Conservation (phyloP, 2,888 invertebrate species). For the Euplexia lucipara region DNA sequence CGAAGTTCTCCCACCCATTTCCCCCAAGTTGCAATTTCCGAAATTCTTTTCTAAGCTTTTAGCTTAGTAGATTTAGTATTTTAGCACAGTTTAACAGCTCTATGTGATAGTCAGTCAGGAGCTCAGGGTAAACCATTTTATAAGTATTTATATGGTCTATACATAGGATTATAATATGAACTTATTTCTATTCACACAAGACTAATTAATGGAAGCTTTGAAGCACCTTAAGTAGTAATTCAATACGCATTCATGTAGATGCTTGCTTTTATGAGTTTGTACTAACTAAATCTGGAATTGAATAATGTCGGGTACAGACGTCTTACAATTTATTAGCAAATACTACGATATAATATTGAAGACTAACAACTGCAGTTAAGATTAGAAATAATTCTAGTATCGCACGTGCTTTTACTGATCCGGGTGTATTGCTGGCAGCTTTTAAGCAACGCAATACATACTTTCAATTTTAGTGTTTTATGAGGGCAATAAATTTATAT, state of each 20-base stretch:
- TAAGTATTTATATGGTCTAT: too few relatives aligned
- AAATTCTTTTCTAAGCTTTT: too few relatives aligned
- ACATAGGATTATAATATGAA: not conserved
- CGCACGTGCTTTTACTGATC: not conserved
- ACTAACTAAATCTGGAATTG: not conserved
- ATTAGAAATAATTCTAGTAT: constrained; percentile 21
- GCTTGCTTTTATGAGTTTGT: not conserved
- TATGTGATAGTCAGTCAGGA: too few relatives aligned
- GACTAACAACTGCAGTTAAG: constrained; percentile 13
- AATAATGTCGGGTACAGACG: not conserved
- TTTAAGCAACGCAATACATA: not conserved
- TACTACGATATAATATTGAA: constrained; percentile 3
- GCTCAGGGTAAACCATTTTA: too few relatives aligned
- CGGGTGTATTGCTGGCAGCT: not conserved
- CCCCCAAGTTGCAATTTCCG: too few relatives aligned
- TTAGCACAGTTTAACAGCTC: too few relatives aligned
- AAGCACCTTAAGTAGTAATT: not conserved
- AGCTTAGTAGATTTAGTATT: too few relatives aligned
- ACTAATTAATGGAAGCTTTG: constrained; percentile 1
- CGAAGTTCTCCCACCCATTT: too few relatives aligned
- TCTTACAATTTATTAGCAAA: not conserved
- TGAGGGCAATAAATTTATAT: not conserved
- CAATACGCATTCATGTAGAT: not conserved
- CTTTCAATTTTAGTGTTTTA: not conserved
- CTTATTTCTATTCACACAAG: constrained; percentile 1